phyloP scores from a whole-genome alignment of 2,888 invertebrate species.

The Xanthorhoe designata region DNA sequence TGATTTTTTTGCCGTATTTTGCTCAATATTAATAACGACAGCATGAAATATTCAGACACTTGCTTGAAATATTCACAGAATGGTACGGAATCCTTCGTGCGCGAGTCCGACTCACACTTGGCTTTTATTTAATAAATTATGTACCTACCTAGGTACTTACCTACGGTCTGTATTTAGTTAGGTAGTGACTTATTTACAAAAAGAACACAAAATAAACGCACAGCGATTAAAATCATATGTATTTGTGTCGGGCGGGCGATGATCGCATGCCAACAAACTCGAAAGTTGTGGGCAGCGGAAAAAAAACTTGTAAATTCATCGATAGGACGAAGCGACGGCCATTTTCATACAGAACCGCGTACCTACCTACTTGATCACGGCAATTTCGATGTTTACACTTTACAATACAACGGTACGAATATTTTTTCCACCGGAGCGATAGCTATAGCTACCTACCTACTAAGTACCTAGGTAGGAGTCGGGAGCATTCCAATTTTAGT shows the following conservation, averaged over 20 bases:
- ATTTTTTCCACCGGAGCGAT: conserved; percentile 70
- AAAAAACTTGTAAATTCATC: conserved; percentile 45
- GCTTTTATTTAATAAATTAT: no score
- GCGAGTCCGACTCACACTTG: no score
- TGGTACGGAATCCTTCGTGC: no score
- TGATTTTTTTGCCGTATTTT: no score
- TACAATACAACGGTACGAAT: conserved; percentile 49
- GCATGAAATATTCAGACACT: no score
- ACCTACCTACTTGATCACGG: conserved; percentile 49
- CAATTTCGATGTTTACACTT: conserved; percentile 57
- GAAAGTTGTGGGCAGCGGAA: conserved; percentile 49
- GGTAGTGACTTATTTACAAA: conserved; percentile 30
- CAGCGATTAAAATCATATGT: conserved; percentile 44
- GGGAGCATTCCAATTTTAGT: conserved; percentile 80
- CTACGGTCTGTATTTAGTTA: conserved; percentile 8
- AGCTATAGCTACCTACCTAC: conserved; percentile 9
- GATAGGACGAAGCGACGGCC: conserved; percentile 48
- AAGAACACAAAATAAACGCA: conserved; percentile 40
- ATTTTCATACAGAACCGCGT: conserved; percentile 59
- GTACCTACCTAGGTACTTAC: not conserved
- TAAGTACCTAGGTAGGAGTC: conserved; percentile 45
- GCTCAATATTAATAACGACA: no score
- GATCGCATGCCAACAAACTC: conserved; percentile 48
- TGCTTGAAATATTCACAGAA: no score
- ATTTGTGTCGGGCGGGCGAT: conserved; percentile 48